Conservation (phyloP, 2,113 vertebrate genomes). For the Chaenogobius annularis region DNA sequence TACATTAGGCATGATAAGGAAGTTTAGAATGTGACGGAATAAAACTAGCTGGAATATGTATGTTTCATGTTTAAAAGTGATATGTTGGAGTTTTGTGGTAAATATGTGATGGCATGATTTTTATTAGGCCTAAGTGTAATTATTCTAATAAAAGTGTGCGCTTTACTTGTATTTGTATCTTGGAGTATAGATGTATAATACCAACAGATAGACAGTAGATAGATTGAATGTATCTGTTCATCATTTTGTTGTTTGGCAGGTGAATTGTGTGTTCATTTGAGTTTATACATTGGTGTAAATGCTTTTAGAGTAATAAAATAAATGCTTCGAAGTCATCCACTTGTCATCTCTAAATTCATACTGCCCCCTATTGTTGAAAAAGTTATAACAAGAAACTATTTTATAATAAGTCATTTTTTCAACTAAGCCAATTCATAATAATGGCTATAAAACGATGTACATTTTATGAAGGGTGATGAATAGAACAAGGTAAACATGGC, state of each 20-base stretch:
- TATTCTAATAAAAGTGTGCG: neutral
- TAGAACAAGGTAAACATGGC: no score
- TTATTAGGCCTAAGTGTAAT: neutral
- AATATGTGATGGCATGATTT: neutral
- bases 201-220: constrained; percentile 35
- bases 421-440: no score
- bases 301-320: constrained; percentile 71
- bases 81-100: constrained; percentile 15
- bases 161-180: neutral
- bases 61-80: constrained; percentile 31
- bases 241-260: constrained; percentile 20
- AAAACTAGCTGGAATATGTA: constrained; percentile 27
- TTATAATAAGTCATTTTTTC: no score
- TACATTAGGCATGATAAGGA: constrained; percentile 33
- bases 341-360: constrained; percentile 59
- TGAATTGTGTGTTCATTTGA: constrained; percentile 48
- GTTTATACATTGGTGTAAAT: constrained; percentile 37
- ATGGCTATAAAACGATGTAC: no score
- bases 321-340: constrained; percentile 41
- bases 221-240: constrained; percentile 18
- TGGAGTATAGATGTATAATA: constrained; percentile 29
- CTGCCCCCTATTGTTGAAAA: constrained; percentile 52
- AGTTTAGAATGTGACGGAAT: constrained; percentile 40
- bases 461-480: no score
- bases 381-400: no score